Evolutionary conservation across 2,113 vertebrate genomes (phyloP).

Genomic region (Microcebus ravelobensis): DNA sequence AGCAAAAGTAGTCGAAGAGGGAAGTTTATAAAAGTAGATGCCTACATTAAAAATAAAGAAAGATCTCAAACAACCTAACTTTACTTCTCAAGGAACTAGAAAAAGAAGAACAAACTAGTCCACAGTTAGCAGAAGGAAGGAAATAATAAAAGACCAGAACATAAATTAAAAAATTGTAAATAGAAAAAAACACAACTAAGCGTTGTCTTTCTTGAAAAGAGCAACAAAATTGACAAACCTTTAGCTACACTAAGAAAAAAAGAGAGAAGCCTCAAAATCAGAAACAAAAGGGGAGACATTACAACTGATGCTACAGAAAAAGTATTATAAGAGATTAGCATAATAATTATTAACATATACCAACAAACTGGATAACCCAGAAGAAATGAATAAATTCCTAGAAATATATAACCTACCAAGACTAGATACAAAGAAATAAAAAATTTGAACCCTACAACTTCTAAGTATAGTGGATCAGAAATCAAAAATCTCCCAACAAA

Average conservation of each 20-base stretch:
- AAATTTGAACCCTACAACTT: not conserved
- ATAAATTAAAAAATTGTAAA: not conserved
- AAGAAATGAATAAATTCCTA: not conserved
- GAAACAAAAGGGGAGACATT: not conserved
- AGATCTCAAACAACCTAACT: not conserved
- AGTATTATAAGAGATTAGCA: not conserved
- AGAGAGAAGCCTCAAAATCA: not conserved
- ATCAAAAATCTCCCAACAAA: slow-evolving; percentile 2
- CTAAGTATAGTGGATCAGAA: not conserved
- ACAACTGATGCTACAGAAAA: not conserved
- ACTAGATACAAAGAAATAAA: not conserved
- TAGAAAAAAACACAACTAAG: not conserved
- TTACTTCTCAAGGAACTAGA: not conserved
- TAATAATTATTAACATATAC: not conserved
- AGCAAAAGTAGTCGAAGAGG: not conserved
- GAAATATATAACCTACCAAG: not conserved
- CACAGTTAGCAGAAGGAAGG: not conserved
- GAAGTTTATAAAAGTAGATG: not conserved
- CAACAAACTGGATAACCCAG: not conserved
- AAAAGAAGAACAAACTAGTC: not conserved
- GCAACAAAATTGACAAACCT: not conserved
- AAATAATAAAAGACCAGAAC: not conserved
- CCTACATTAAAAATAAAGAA: not conserved
- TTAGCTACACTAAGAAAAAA: not conserved
- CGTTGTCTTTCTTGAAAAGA: not conserved